These are phyloP conservation scores for Ips nitidus DNA, from an alignment of 1,140 invertebrate species.

Conservation along the genomic window DNA sequence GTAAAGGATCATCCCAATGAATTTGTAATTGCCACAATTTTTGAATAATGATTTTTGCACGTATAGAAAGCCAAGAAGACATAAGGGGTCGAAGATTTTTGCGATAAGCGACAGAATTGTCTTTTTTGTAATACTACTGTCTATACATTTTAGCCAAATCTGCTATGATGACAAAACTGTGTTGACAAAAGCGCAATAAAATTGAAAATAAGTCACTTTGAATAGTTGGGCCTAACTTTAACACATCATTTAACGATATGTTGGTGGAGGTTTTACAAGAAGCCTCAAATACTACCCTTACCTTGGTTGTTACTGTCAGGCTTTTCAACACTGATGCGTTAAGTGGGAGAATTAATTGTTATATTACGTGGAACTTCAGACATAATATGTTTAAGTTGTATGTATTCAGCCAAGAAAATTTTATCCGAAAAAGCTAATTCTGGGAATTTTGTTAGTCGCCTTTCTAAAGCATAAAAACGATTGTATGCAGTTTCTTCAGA, in stretches of 20 bases:
- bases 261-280: too few relatives aligned
- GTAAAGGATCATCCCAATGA: too few relatives aligned
- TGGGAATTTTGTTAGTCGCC: slow-evolving; percentile 28
- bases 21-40: too few relatives aligned
- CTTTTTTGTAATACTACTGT: slow-evolving; percentile 27
- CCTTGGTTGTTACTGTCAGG: slow-evolving; percentile 47
- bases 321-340: slow-evolving; percentile 43
- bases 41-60: too few relatives aligned
- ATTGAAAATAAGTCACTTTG: too few relatives aligned
- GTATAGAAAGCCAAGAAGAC: too few relatives aligned
- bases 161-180: slow-evolving; percentile 42
- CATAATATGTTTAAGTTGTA: slow-evolving; percentile 49
- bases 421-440: slow-evolving; percentile 42
- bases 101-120: too few relatives aligned
- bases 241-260: too few relatives aligned
- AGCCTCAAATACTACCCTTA: slow-evolving; percentile 14
- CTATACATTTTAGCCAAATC: slow-evolving; percentile 54
- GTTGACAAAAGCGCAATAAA: slow-evolving; percentile 2
- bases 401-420: slow-evolving; percentile 50
- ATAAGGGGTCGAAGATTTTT: too few relatives aligned
- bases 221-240: too few relatives aligned
- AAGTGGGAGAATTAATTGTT: slow-evolving; percentile 10
- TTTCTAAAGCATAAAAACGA: slow-evolving; percentile 35
- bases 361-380: slow-evolving; percentile 18
- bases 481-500: slow-evolving; percentile 36